Conservation (phyloP, 2,888 invertebrate species). For the Sericinus montela region DNA sequence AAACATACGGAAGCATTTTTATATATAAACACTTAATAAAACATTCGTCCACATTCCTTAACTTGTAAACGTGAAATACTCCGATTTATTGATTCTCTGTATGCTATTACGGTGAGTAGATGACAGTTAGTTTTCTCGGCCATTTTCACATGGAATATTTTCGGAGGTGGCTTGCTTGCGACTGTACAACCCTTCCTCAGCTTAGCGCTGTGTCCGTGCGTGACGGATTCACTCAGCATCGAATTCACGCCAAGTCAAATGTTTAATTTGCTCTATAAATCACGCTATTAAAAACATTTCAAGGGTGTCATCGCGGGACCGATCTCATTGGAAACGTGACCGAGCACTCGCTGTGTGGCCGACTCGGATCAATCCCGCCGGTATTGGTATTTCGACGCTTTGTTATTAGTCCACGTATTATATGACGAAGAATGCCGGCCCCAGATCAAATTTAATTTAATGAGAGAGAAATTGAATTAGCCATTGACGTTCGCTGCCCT, state of each 20-base stretch:
- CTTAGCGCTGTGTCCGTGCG: constrained; percentile 61
- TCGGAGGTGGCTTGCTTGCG: not conserved
- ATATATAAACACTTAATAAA: too few species aligned
- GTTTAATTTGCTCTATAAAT: constrained; percentile 80
- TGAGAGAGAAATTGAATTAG: constrained; percentile 44
- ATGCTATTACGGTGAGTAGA: too few species aligned
- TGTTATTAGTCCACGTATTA: constrained; percentile 55
- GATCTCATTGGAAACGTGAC: constrained; percentile 75
- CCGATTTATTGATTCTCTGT: too few species aligned
- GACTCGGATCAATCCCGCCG: constrained; percentile 24
- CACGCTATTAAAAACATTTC: constrained; percentile 77
- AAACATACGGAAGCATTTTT: too few species aligned
- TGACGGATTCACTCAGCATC: constrained; percentile 74
- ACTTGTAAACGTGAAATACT: too few species aligned
- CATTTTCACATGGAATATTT: too few species aligned
- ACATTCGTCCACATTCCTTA: too few species aligned
- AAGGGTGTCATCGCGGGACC: constrained; percentile 75
- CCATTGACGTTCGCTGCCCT: constrained; percentile 16
- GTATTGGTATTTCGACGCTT: constrained; percentile 44
- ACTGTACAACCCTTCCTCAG: constrained; percentile 23
- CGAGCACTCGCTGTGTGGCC: constrained; percentile 64
- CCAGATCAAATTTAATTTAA: constrained; percentile 61
- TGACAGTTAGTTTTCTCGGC: too few species aligned
- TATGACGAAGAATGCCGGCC: constrained; percentile 40
- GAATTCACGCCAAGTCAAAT: constrained; percentile 79